phyloP scores from a whole-genome alignment of 2,113 vertebrate species.

The Limanda limanda region DNA sequence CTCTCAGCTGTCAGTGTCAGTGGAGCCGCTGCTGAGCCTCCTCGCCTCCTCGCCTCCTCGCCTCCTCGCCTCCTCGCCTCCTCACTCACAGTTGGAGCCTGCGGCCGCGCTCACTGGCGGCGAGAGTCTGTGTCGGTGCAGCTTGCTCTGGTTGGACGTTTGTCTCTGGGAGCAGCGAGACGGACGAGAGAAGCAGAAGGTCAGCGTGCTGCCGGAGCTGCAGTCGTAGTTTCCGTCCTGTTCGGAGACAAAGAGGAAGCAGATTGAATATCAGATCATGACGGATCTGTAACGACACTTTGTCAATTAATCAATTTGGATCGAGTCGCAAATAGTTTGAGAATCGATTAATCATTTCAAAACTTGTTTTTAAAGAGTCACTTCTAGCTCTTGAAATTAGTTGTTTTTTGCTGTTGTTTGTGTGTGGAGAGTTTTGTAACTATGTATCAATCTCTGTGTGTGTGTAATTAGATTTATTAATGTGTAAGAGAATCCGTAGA shows the following conservation, averaged over 20 bases:
- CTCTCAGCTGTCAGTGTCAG: conserved; percentile 44
- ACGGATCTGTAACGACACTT: not conserved
- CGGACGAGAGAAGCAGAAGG: conserved; percentile 91
- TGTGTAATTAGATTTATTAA: no score
- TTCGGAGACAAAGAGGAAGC: conserved; percentile 29
- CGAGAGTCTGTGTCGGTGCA: conserved; percentile 79
- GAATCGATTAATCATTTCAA: not conserved
- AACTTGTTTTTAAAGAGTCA: not conserved
- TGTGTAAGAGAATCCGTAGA: not conserved
- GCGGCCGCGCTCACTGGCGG: conserved; percentile 77
- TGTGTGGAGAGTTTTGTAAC: no score
- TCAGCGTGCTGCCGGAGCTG: conserved; percentile 88
- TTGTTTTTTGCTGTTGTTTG: not conserved
- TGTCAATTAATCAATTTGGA: not conserved
- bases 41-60: conserved; percentile 47
- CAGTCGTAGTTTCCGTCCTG: conserved; percentile 92
- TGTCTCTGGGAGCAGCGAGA: conserved; percentile 86
- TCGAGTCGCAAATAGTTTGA: not conserved
- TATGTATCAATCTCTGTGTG: no score
- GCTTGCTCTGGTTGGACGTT: conserved; percentile 87
- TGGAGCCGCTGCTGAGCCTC: conserved; percentile 8
- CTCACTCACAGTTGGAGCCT: conserved; percentile 77
- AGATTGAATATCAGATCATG: not conserved
- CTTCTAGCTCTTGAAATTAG: not conserved
- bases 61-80: conserved; percentile 43